Evolutionary conservation across 2,888 invertebrate genomes (phyloP).

Genomic region (Clunio marinus): DNA sequence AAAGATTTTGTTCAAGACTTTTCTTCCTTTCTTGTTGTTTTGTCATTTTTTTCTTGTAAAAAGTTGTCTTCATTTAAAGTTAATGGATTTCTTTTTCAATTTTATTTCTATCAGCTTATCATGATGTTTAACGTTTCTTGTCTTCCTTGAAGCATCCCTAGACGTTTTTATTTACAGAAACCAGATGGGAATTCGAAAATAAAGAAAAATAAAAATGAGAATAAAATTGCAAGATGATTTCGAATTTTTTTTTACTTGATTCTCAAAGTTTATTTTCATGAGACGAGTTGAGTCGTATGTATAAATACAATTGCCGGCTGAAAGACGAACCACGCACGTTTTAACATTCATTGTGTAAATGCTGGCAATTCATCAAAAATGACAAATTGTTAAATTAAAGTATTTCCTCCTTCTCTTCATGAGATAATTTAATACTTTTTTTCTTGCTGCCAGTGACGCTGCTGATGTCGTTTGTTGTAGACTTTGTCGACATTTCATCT

Average conservation of each 20-base stretch:
- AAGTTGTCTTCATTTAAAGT: too few species aligned
- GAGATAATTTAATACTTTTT: constrained; percentile 23
- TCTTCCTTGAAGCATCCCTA: too few species aligned
- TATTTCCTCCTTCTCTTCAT: neutral
- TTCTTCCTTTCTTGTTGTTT: neutral
- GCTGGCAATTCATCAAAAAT: constrained; percentile 32
- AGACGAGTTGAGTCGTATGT: neutral
- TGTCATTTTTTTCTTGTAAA: neutral
- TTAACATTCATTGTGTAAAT: constrained; percentile 9
- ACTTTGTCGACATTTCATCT: constrained; percentile 6
- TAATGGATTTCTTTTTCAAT: neutral
- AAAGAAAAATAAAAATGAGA: neutral
- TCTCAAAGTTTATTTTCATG: neutral
- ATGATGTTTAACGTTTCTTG: too few species aligned
- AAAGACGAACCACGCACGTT: constrained; percentile 17
- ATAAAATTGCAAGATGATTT: neutral
- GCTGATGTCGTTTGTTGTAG: constrained; percentile 14
- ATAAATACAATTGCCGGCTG: neutral
- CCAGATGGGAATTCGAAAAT: neutral
- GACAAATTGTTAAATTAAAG: constrained; percentile 36
- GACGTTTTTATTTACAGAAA: too few species aligned
- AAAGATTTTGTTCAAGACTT: too few species aligned
- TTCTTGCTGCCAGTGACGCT: neutral
- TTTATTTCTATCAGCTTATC: neutral
- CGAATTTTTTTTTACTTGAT: neutral